phyloP scores from a whole-genome alignment of 2,888 invertebrate genomes.

The Geotrupes spiniger region DNA sequence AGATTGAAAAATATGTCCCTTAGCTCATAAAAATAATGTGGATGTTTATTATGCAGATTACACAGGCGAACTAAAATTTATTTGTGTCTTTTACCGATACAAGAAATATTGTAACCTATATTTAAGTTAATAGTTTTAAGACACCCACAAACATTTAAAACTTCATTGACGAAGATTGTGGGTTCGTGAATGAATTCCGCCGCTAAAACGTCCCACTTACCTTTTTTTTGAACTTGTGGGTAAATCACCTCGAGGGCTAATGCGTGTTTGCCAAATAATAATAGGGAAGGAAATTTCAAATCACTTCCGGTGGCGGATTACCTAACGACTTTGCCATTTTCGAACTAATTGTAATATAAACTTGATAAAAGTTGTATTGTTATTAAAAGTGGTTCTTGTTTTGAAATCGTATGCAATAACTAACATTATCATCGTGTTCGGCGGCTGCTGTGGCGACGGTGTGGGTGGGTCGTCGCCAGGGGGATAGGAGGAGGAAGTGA shows the following conservation, averaged over 20 bases:
- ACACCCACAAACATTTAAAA: slow-evolving; percentile 3
- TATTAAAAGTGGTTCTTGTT: too few species aligned
- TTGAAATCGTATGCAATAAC: too few species aligned
- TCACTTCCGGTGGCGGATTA: slow-evolving; percentile 2
- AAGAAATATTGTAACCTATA: neutral
- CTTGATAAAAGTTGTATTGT: too few species aligned
- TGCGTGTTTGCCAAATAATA: neutral
- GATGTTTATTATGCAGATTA: too few species aligned
- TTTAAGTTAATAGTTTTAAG: neutral
- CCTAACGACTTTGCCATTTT: neutral
- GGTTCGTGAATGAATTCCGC: slow-evolving; percentile 3
- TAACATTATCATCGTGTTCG: too few species aligned
- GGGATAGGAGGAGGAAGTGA: slow-evolving; percentile 14
- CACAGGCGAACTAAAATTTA: too few species aligned
- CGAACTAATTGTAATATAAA: slow-evolving; percentile 1
- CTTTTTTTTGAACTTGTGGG: slow-evolving; percentile 2
- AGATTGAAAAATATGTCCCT: too few species aligned
- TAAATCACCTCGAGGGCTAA: neutral
- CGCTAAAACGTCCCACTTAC: neutral
- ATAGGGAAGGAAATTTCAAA: slow-evolving; percentile 1
- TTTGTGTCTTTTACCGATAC: too few species aligned
- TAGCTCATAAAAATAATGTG: too few species aligned
- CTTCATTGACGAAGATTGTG: neutral
- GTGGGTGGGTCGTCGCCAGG: too few species aligned
- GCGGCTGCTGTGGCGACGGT: too few species aligned